Base-by-base conservation (phyloP, 2,113 vertebrate genomes). In the Lathamus discolor region DNA sequence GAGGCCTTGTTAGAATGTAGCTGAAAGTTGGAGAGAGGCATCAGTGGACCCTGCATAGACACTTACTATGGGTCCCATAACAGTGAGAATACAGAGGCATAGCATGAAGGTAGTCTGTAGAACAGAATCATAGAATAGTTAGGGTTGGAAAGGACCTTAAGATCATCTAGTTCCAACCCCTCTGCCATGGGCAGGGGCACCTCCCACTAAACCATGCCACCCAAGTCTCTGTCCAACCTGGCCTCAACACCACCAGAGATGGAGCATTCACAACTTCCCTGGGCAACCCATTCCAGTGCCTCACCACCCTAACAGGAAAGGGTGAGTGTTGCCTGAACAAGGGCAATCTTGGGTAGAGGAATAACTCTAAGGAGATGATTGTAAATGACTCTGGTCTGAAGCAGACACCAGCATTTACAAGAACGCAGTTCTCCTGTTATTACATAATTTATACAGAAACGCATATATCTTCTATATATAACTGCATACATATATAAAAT, bases 81-180 rank as follows among this genome's bases (percentile, higher is more conserved):
- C 13, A 35, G 15, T 20, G 25, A 28, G 33, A 51, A 24, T 5
- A 7, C 0, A 1, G 39, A 63, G 11, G 18, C 20, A 27, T 7
- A 20, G 25, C 16, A 39, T n/a, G 29, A 14, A 37, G 24, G 9
- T 9, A n/a, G 16, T 3, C 4, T 2, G 10, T 44, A 17, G 43
- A 44, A 44, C 7, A 44, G 16, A 44, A 44, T 44, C 17, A 17
- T 17, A 44, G 43, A 44, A 44, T 44, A 44, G 43, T 44, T 44
- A 17, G 43, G 43, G 43, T 44, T 44, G 17, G 43, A 44, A 17
- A 44, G 43, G 43, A 44, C 43, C 43, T 44, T 44, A 44, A 17
- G 43, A 44, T 44, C 43, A 44, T 44, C 43, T 44, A 44, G 43
- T 44, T 44, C 39, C 39, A 39, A 39, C 43, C 43, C 43, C 43